phyloP scores from a whole-genome alignment of 2,113 vertebrate species.

The Cephalophus harveyi region DNA sequence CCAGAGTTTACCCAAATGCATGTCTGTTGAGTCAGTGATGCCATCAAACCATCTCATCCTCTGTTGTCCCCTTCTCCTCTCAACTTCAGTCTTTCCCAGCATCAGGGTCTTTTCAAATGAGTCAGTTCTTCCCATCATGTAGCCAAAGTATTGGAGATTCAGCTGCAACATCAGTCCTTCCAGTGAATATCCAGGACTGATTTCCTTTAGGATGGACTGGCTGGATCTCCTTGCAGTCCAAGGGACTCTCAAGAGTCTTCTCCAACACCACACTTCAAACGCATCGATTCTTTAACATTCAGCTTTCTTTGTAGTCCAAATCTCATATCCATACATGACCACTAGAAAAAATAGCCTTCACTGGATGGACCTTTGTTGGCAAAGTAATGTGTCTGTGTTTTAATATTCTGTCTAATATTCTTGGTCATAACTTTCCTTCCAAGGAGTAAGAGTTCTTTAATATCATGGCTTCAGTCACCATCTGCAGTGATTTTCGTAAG shows the following conservation, averaged over 20 bases:
- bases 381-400: background rate
- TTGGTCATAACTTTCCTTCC: background rate
- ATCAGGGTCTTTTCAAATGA: background rate
- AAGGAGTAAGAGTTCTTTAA: background rate
- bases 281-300: background rate
- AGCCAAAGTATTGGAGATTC: background rate
- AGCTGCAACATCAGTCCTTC: background rate
- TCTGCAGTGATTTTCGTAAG: background rate
- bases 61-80: accelerated
- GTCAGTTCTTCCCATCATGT: background rate
- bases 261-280: background rate
- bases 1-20: background rate
- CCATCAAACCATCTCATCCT: background rate
- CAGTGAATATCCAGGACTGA: background rate
- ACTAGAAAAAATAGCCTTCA: background rate
- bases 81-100: background rate
- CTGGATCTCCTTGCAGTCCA: background rate
- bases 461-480: background rate
- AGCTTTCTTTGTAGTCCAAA: background rate
- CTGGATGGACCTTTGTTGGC: background rate
- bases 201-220: background rate
- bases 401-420: background rate
- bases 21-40: background rate
- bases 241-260: background rate
- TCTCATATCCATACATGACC: background rate